A percentile compares a stretch with the other conserved stretches of the same genome.
phyloP scores from a whole-genome alignment of 1,140 invertebrate species.

The Latrodectus geometricus region DNA sequence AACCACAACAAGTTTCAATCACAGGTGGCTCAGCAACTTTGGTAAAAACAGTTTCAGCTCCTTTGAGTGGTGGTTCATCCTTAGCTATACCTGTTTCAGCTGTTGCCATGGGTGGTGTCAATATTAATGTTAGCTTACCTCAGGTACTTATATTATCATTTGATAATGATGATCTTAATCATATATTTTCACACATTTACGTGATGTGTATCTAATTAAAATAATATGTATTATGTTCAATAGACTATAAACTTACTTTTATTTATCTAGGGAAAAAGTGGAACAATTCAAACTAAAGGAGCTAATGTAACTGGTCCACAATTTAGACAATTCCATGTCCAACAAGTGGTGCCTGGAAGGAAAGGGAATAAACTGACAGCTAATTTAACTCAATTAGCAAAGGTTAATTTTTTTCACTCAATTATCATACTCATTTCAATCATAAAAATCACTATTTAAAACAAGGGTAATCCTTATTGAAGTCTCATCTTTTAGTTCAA shows the following conservation, averaged over 20 bases:
- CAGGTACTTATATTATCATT: constrained; percentile 45
- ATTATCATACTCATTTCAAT: too few species aligned
- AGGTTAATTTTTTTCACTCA: constrained; percentile 19
- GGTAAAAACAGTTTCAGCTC: constrained; percentile 32
- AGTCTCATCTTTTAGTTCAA: too few species aligned
- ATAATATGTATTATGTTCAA: too few species aligned
- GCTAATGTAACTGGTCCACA: constrained; percentile 75
- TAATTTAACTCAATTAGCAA: constrained; percentile 73
- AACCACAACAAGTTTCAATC: constrained; percentile 66
- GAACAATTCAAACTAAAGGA: constrained; percentile 63
- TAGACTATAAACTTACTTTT: neutral
- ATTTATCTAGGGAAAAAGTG: constrained; percentile 49
- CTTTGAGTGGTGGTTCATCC: constrained; percentile 43
- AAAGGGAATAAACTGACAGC: constrained; percentile 63
- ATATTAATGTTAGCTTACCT: constrained; percentile 65
- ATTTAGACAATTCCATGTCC: constrained; percentile 77
- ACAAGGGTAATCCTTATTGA: too few species aligned
- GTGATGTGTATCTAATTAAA: neutral
- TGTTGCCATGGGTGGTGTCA: constrained; percentile 64
- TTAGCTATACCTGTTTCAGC: constrained; percentile 64
- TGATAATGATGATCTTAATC: neutral
- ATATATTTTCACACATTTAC: neutral
- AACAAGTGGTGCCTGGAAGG: constrained; percentile 70
- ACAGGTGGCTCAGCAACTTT: constrained; percentile 46
- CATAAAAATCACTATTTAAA: too few species aligned